phyloP scores from a whole-genome alignment of 1,140 invertebrate genomes.

The Adelges cooleyi region DNA sequence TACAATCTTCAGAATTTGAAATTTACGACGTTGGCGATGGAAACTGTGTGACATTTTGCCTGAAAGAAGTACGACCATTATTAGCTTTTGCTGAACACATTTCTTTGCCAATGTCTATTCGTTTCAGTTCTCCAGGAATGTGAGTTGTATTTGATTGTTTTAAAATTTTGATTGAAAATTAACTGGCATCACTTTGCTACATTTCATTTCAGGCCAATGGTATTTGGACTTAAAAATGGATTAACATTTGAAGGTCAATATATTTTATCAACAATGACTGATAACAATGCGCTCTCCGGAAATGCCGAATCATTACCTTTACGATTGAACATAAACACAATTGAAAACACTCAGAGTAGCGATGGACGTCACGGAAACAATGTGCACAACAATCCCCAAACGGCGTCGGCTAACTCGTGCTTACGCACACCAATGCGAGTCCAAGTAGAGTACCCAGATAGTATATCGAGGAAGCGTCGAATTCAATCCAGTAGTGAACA shows the following conservation, averaged over 20 bases:
- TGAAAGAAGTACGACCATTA: conserved; percentile 20
- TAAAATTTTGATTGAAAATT: not conserved
- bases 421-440: conserved; percentile 21
- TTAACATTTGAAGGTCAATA: conserved; percentile 16
- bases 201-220: conserved; percentile 13
- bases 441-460: conserved; percentile 23
- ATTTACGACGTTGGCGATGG: conserved; percentile 4
- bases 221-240: conserved; percentile 22
- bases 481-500: not conserved
- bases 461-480: conserved; percentile 9
- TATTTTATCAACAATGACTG: conserved; percentile 18
- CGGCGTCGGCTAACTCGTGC: not conserved
- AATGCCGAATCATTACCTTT: not conserved
- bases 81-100: conserved; percentile 15
- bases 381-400: not conserved
- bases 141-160: not conserved
- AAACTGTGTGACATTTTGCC: conserved; percentile 8
- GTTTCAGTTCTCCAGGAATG: conserved; percentile 20
- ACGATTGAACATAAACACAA: not conserved
- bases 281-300: not conserved
- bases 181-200: not conserved
- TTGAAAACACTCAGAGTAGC: conserved; percentile 13
- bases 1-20: conserved; percentile 15
- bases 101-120: conserved; percentile 11
- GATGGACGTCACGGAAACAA: not conserved